Percentiles rank a stretch among this genome's conserved stretches.
phyloP scores from a whole-genome alignment of 2,888 invertebrate genomes.

The Drosophila nigricruria region DNA sequence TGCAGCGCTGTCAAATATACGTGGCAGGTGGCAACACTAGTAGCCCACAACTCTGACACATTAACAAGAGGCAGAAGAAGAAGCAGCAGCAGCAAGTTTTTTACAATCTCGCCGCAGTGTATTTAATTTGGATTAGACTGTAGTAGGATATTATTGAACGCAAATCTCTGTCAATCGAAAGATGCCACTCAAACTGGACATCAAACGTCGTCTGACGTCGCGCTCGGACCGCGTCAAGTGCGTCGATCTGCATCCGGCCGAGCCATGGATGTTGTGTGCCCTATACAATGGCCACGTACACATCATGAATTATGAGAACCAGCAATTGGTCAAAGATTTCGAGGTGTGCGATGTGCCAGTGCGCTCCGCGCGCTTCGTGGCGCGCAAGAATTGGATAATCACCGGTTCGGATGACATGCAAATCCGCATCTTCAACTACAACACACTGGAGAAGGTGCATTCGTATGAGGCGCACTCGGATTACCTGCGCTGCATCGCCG shows the following conservation, averaged over 20 bases:
- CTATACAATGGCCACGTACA: conserved; percentile 99
- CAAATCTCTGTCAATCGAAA: conserved; percentile 35
- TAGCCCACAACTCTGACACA: conserved; percentile 59
- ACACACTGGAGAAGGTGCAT: conserved; percentile 97
- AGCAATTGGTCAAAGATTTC: conserved; percentile 94
- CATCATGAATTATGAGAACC: conserved; percentile 99
- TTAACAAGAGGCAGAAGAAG: conserved; percentile 60
- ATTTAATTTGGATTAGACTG: conserved; percentile 39
- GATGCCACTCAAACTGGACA: conserved; percentile 97
- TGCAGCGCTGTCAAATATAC: conserved; percentile 43
- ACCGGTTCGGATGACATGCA: conserved; percentile 99
- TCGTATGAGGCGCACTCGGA: conserved; percentile 99
- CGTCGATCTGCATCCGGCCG: conserved; percentile 98
- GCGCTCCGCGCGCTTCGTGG: conserved; percentile 97
- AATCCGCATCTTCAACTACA: conserved; percentile 98
- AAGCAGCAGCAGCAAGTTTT: conserved; percentile 63
- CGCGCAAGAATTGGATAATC: conserved; percentile 99
- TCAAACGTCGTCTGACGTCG: conserved; percentile 98
- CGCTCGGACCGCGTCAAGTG: conserved; percentile 99
- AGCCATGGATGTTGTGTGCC: conserved; percentile 99
- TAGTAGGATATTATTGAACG: conserved; percentile 31
- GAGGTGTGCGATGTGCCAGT: conserved; percentile 99
- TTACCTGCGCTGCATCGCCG: conserved; percentile 97
- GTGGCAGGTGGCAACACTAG: conserved; percentile 67
- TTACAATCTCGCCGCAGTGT: conserved; percentile 53